phyloP scores from a whole-genome alignment of 2,113 vertebrate genomes.

The Charadrius vociferus region DNA sequence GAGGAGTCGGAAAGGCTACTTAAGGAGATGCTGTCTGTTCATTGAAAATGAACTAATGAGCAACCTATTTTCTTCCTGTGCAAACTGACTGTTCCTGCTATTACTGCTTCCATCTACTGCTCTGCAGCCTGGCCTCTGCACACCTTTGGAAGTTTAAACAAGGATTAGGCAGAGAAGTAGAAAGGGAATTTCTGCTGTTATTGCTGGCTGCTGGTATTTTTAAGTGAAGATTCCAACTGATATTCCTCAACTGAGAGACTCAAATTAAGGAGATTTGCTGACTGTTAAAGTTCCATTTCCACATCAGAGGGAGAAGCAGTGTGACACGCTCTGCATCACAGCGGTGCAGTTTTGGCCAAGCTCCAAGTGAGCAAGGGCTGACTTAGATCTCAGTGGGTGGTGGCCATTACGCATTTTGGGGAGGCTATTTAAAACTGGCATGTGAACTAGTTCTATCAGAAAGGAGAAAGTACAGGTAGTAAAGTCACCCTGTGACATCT shows the following conservation, averaged over 20 bases:
- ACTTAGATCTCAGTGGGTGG: slow-evolving; percentile 79
- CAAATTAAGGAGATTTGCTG: slow-evolving; percentile 72
- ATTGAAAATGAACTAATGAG: not conserved
- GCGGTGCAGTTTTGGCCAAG: slow-evolving; percentile 72
- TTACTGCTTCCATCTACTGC: not conserved
- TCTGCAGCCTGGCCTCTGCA: not conserved
- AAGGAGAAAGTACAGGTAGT: slow-evolving; percentile 73
- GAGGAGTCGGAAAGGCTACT: not conserved
- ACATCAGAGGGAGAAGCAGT: slow-evolving; percentile 69
- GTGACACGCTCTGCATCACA: slow-evolving; percentile 65
- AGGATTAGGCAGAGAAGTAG: not conserved
- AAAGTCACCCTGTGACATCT: slow-evolving; percentile 77
- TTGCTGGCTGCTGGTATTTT: not conserved
- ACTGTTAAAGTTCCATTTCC: slow-evolving; percentile 66
- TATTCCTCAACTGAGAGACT: slow-evolving; percentile 20
- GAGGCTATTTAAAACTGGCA: slow-evolving; percentile 70
- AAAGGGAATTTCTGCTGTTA: not conserved
- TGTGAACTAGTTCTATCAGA: slow-evolving; percentile 74
- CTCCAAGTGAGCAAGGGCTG: slow-evolving; percentile 65
- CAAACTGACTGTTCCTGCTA: not conserved
- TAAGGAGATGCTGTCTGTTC: not conserved
- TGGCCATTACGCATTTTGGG: slow-evolving; percentile 68
- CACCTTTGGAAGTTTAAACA: slow-evolving; percentile 32
- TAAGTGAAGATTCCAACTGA: not conserved
- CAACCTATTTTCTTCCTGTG: not conserved